These are phyloP conservation scores for Chlorops oryzae DNA, from an alignment of 1,140 invertebrate species.

Conservation along the genomic window DNA sequence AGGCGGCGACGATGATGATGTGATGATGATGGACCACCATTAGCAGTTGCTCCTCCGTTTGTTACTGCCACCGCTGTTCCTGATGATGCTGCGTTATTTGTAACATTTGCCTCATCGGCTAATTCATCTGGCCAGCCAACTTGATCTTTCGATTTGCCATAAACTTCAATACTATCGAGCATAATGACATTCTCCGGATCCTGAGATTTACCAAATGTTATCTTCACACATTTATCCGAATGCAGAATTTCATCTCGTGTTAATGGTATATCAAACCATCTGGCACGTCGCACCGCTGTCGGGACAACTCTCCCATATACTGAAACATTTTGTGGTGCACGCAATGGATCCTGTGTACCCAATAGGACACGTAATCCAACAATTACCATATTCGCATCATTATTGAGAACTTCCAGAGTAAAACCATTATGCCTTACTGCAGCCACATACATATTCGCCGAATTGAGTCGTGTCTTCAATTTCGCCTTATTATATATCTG, in stretches of 20 bases:
- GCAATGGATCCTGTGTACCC: conserved; percentile 78
- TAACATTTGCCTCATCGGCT: conserved; percentile 70
- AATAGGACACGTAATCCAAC: conserved; percentile 78
- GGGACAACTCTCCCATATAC: conserved; percentile 78
- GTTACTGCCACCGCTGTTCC: not conserved
- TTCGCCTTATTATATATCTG: conserved; percentile 95
- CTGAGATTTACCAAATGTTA: conserved; percentile 86
- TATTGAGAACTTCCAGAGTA: conserved; percentile 81
- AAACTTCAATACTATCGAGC: conserved; percentile 86
- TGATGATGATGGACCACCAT: conserved; percentile 4
- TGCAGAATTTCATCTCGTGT: conserved; percentile 89
- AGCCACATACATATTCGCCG: conserved; percentile 82
- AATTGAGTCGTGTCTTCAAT: conserved; percentile 87
- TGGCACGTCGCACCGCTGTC: conserved; percentile 66
- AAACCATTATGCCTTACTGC: conserved; percentile 85
- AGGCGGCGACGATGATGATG: too few species aligned
- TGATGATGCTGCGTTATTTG: not conserved
- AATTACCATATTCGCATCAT: conserved; percentile 81
- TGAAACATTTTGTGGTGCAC: conserved; percentile 63
- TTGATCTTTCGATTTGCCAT: conserved; percentile 91
- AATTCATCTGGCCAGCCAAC: conserved; percentile 98
- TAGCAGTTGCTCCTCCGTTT: conserved; percentile 9
- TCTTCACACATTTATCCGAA: conserved; percentile 84
- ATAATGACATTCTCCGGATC: conserved; percentile 85
- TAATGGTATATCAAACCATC: conserved; percentile 94